Base-by-base conservation (phyloP, 2,888 invertebrate species). In the Phoenoteleia sp. region DNA sequence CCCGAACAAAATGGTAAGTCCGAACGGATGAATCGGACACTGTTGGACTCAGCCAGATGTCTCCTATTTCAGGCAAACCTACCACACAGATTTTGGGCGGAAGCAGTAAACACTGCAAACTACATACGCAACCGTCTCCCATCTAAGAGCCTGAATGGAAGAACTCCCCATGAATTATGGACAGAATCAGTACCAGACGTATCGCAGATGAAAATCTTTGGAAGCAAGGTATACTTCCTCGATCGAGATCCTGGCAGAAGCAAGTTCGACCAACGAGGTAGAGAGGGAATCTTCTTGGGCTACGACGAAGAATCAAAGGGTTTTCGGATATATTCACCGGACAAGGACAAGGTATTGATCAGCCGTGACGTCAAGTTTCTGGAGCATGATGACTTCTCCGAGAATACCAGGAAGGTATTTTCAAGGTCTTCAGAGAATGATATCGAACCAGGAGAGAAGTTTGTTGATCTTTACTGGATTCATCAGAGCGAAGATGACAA, bases 41-140 rank as follows among this genome's bases (percentile, higher is more conserved):
- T 72, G 36, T 39, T 79, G 25, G 71, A 79, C 21, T 15, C 64
- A 3, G 71, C 62, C 56, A 58, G 69, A 47, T 62, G 64, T 54
- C 49, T 80, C 1, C 19, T 80, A 21, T 54, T 80, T 27, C 42
- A 80, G 17, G 45, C 62, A 27, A 49, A 29, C 7, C 23, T 80
- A 54, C 79, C 79, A 19, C 42, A 45, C 13, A n/a, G 13, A 7
- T 77, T 67, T 42, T 77, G 47, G 77, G 67, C 67, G n/a, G 77
- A 77, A 25, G 71, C 79, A 29, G 39, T 71, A 1, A 60, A 49
- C 9, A 79, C 69, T 17, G 69, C 69, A 6, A 69, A 69, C 27
- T 79, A 79, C 45, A 1, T 72, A 15, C 72, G 80, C 17, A 72
- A 72, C 49, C 56, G 72, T 13, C 47, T 64, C 4, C 72, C 64